These are phyloP conservation scores for Zaprionus kolodkinae DNA, from an alignment of 1,140 invertebrate genomes.

Conservation along the genomic window DNA sequence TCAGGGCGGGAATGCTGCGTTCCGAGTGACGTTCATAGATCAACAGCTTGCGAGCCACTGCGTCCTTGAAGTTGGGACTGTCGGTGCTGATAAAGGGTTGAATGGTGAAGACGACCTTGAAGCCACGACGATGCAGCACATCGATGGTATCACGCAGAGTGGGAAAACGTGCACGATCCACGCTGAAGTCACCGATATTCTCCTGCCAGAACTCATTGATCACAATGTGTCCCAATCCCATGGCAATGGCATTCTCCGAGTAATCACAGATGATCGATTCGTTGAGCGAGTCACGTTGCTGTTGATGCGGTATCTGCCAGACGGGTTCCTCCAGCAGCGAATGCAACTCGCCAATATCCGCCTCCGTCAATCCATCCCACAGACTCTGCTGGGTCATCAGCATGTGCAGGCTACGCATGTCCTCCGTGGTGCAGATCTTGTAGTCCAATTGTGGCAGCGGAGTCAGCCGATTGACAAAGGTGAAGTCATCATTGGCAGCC, in stretches of 20 bases:
- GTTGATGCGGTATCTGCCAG: slow-evolving; percentile 91
- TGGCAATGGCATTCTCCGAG: slow-evolving; percentile 91
- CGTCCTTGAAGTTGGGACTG: slow-evolving; percentile 91
- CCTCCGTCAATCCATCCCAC: slow-evolving; percentile 92
- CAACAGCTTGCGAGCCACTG: slow-evolving; percentile 89
- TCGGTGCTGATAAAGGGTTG: slow-evolving; percentile 95
- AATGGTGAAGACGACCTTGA: slow-evolving; percentile 92
- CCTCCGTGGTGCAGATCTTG: slow-evolving; percentile 92
- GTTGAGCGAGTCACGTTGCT: slow-evolving; percentile 86
- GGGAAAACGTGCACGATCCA: slow-evolving; percentile 90
- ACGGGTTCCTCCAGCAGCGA: slow-evolving; percentile 92
- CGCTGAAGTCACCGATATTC: slow-evolving; percentile 90
- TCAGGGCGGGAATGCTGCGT: slow-evolving; percentile 90
- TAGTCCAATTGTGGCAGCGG: slow-evolving; percentile 90
- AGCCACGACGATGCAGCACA: slow-evolving; percentile 92
- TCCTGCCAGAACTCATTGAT: slow-evolving; percentile 94
- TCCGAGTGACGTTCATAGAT: slow-evolving; percentile 90
- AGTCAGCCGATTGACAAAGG: slow-evolving; percentile 89
- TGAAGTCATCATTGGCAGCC: slow-evolving; percentile 91
- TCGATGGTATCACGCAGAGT: slow-evolving; percentile 91
- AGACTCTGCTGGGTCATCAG: slow-evolving; percentile 89
- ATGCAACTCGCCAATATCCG: slow-evolving; percentile 89
- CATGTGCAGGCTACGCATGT: slow-evolving; percentile 91
- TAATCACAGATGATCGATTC: slow-evolving; percentile 91
- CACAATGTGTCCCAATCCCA: slow-evolving; percentile 91